Evolutionary conservation across 2,888 invertebrate species (phyloP).

Genomic region (Drosophila tripunctata): DNA sequence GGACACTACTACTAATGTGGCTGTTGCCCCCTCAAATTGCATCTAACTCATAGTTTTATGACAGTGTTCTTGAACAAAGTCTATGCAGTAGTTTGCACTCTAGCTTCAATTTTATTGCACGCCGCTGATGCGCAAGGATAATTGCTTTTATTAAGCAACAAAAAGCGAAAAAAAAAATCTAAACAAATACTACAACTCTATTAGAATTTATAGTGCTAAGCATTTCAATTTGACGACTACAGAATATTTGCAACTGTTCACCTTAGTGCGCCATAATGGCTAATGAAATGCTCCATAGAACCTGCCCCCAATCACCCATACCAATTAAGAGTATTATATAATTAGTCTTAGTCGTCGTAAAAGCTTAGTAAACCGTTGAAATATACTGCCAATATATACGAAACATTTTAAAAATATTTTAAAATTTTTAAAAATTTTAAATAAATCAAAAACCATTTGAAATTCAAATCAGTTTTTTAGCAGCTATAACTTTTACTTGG

Average conservation of each 20-base stretch:
- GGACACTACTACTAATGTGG: constrained; percentile 73
- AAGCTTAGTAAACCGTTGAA: constrained; percentile 41
- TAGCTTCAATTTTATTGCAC: constrained; percentile 51
- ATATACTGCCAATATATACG: constrained; percentile 33
- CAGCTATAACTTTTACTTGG: constrained; percentile 23
- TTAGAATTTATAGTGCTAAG: constrained; percentile 36
- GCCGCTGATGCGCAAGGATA: constrained; percentile 62
- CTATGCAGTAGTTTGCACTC: constrained; percentile 54
- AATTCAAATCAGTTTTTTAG: constrained; percentile 56
- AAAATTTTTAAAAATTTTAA: constrained; percentile 4
- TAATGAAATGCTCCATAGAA: constrained; percentile 23
- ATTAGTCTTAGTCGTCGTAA: constrained; percentile 56
- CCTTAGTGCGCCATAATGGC: constrained; percentile 23
- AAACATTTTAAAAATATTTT: constrained; percentile 2
- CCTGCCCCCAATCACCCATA: constrained; percentile 26
- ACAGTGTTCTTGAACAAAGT: constrained; percentile 55
- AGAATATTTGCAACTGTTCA: constrained; percentile 24
- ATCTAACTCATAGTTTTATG: constrained; percentile 15
- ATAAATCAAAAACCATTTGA: constrained; percentile 44
- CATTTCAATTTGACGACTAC: constrained; percentile 26
- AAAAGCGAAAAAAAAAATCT: constrained; percentile 47
- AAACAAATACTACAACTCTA: constrained; percentile 28
- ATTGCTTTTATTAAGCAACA: constrained; percentile 73
- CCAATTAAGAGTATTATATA: constrained; percentile 49
- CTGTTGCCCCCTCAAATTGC: not conserved